Percentiles rank a stretch among this genome's conserved stretches.
phyloP scores from a whole-genome alignment of 2,797 vertebrate species.

The Anableps anableps region DNA sequence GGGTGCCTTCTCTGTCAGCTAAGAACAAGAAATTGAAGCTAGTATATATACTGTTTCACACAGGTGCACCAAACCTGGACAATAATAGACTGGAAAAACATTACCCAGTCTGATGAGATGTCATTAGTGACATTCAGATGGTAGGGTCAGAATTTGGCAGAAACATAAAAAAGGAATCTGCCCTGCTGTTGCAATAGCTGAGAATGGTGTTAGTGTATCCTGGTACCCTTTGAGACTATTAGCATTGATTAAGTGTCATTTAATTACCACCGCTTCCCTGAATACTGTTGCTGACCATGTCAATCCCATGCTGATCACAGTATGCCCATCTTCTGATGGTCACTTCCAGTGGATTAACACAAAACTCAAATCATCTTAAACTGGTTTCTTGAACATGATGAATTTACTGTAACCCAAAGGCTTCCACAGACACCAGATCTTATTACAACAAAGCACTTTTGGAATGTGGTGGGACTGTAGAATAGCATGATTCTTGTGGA shows the following conservation, averaged over 20 bases:
- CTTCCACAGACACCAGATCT: neutral
- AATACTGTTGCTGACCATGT: neutral
- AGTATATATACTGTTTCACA: neutral
- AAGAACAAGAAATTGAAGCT: neutral
- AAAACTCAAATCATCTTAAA: too few relatives aligned
- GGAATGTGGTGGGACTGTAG: neutral
- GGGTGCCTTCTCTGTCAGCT: neutral
- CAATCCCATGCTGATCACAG: constrained; percentile 27
- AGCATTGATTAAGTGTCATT: neutral
- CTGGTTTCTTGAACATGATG: neutral
- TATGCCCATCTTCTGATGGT: constrained; percentile 49
- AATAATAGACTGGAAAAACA: neutral
- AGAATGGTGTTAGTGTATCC: neutral
- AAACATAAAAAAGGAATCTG: neutral
- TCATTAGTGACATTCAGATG: neutral
- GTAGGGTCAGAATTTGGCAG: neutral
- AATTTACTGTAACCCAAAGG: neutral
- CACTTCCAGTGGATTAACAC: constrained; percentile 43
- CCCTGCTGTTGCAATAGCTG: neutral
- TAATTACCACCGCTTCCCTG: neutral
- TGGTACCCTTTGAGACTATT: neutral
- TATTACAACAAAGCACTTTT: neutral
- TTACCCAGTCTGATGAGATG: neutral
- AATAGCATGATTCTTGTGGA: neutral
- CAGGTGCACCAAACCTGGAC: neutral